These are phyloP conservation scores for Pocota personata DNA, from an alignment of 2,888 invertebrate species.

Conservation along the genomic window DNA sequence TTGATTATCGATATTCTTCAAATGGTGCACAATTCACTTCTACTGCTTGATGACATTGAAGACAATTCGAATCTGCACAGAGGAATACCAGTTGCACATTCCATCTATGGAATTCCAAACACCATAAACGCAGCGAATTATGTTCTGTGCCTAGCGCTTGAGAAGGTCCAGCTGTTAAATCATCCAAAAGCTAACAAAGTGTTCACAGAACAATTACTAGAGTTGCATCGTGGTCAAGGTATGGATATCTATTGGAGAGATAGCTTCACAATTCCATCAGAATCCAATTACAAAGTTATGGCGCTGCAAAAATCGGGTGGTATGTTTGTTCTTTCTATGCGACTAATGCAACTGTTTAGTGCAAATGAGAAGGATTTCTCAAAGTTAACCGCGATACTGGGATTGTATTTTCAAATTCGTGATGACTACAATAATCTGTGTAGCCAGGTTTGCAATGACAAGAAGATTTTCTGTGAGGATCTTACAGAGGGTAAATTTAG, in stretches of 20 bases:
- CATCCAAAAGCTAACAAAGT: slow-evolving; percentile 93
- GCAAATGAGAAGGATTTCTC: slow-evolving; percentile 92
- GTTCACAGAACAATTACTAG: slow-evolving; percentile 94
- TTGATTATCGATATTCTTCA: slow-evolving; percentile 95
- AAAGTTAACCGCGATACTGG: slow-evolving; percentile 91
- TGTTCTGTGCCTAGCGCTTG: slow-evolving; percentile 90
- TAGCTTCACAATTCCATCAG: slow-evolving; percentile 95
- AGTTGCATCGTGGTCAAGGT: slow-evolving; percentile 97
- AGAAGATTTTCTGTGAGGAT: slow-evolving; percentile 89
- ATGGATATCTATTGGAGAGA: no score
- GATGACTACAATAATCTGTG: slow-evolving; percentile 97
- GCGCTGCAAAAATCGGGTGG: slow-evolving; percentile 97
- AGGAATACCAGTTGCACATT: slow-evolving; percentile 97
- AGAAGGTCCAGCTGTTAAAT: slow-evolving; percentile 91
- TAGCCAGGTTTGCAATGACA: slow-evolving; percentile 94
- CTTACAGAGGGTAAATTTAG: no score
- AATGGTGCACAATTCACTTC: slow-evolving; percentile 97
- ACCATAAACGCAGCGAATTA: slow-evolving; percentile 98
- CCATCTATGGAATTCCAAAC: slow-evolving; percentile 96
- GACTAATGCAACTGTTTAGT: slow-evolving; percentile 97
- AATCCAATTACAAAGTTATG: slow-evolving; percentile 96
- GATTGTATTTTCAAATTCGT: slow-evolving; percentile 98
- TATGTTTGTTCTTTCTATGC: slow-evolving; percentile 95
- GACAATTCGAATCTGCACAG: slow-evolving; percentile 96
- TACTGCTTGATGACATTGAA: slow-evolving; percentile 99